These are phyloP conservation scores for Pseudomyrmex sp. DNA, from an alignment of 1,140 invertebrate species.

Conservation along the genomic window DNA sequence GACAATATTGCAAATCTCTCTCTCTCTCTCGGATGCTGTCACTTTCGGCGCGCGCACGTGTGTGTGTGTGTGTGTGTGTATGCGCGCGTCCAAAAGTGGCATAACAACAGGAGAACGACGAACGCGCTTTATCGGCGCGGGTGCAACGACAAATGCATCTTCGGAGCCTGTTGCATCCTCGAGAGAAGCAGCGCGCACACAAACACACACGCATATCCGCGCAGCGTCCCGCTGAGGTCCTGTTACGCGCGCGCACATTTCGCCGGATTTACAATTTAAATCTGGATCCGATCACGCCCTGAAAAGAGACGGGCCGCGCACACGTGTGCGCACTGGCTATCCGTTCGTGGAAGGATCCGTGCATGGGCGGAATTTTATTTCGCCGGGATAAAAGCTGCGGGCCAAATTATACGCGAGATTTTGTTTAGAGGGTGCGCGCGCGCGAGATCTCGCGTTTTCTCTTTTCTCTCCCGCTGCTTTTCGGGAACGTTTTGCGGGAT, in stretches of 20 bases:
- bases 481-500: background rate
- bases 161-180: conserved; percentile 68
- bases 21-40: conserved; percentile 43
- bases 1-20: conserved; percentile 74
- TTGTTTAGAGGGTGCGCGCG: conserved; percentile 2
- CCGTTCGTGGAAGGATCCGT: conserved; percentile 7
- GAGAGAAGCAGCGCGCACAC: background rate
- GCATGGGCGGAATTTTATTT: conserved; percentile 48
- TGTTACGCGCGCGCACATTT: conserved; percentile 35
- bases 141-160: conserved; percentile 40
- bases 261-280: conserved; percentile 69
- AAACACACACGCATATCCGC: background rate
- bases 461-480: background rate
- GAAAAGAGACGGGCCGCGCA: conserved; percentile 37
- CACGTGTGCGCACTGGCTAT: background rate
- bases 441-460: background rate
- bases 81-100: background rate
- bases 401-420: conserved; percentile 43
- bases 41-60: background rate
- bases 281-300: conserved; percentile 22
- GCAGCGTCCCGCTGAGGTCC: conserved; percentile 1
- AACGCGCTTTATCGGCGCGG: conserved; percentile 31
- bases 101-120: conserved; percentile 26
- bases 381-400: conserved; percentile 5
- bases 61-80: conserved; percentile 6